phyloP scores from a whole-genome alignment of 2,888 invertebrate genomes.

The Mythimna ferrago region DNA sequence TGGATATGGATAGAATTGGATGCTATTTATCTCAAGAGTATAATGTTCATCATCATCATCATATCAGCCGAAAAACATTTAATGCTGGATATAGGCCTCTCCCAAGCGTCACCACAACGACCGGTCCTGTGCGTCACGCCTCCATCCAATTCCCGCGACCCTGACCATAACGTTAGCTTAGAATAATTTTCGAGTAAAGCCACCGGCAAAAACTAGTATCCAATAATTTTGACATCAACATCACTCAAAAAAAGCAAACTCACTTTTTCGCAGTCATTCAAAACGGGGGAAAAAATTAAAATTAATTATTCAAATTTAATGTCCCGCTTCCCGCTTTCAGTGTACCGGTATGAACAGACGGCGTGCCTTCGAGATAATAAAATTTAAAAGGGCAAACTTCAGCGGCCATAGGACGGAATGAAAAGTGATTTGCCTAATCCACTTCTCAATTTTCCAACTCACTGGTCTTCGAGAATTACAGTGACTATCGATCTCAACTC shows the following conservation, averaged over 20 bases:
- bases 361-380: constrained; percentile 84
- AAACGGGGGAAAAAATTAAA: constrained; percentile 45
- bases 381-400: constrained; percentile 90
- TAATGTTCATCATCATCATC: too few species aligned
- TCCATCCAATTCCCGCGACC: too few species aligned
- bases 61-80: too few species aligned
- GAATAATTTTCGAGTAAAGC: too few species aligned
- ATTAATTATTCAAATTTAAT: constrained; percentile 63
- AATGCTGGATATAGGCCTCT: too few species aligned
- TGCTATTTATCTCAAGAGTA: too few species aligned
- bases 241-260: constrained; percentile 13
- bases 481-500: constrained; percentile 75
- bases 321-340: constrained; percentile 64
- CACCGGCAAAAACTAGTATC: too few species aligned
- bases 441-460: constrained; percentile 89
- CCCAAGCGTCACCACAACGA: too few species aligned
- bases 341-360: constrained; percentile 63
- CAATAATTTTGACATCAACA: neutral
- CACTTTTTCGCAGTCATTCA: constrained; percentile 11
- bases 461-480: constrained; percentile 80
- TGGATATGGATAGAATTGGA: too few species aligned
- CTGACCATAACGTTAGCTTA: too few species aligned
- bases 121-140: too few species aligned
- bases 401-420: constrained; percentile 83
- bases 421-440: constrained; percentile 91